phyloP scores from a whole-genome alignment of 2,113 vertebrate species.

The Dicaeum eximium region DNA sequence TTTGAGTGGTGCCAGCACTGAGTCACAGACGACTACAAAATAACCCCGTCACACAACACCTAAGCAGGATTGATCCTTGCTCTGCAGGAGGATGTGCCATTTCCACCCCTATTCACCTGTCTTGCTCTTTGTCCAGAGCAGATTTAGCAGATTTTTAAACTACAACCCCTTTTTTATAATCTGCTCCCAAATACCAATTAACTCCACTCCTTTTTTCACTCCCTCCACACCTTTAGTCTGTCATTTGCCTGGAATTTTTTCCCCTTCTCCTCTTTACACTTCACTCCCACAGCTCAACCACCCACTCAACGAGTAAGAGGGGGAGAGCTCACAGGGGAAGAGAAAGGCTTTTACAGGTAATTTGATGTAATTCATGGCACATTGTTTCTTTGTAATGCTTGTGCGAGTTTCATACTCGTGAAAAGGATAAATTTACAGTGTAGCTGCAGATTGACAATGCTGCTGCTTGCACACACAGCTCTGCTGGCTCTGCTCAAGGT shows the following conservation, averaged over 20 bases:
- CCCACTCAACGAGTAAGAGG: conserved; percentile 26
- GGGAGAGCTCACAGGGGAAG: conserved; percentile 20
- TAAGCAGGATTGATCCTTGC: neutral
- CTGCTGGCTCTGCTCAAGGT: neutral
- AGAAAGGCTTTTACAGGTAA: conserved; percentile 65
- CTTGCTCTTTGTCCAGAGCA: neutral
- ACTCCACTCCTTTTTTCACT: neutral
- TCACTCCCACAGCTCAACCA: conserved; percentile 50
- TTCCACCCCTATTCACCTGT: accelerated
- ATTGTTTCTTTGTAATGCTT: conserved; percentile 28
- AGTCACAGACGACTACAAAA: neutral
- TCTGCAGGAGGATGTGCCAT: neutral
- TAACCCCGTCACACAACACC: neutral
- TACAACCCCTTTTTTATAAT: neutral
- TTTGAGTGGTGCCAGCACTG: neutral
- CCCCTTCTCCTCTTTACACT: conserved; percentile 12
- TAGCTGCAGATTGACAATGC: neutral
- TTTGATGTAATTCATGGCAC: conserved; percentile 46
- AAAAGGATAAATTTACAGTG: neutral
- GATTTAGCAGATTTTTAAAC: neutral
- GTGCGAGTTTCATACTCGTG: neutral
- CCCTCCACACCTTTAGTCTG: conserved; percentile 25
- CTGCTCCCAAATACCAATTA: neutral
- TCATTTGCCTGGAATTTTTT: conserved; percentile 30
- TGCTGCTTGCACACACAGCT: neutral